These are phyloP conservation scores for Chiridota heheva DNA, from an alignment of 35 echinoderm and acorn worm genomes.

Conservation along the genomic window DNA sequence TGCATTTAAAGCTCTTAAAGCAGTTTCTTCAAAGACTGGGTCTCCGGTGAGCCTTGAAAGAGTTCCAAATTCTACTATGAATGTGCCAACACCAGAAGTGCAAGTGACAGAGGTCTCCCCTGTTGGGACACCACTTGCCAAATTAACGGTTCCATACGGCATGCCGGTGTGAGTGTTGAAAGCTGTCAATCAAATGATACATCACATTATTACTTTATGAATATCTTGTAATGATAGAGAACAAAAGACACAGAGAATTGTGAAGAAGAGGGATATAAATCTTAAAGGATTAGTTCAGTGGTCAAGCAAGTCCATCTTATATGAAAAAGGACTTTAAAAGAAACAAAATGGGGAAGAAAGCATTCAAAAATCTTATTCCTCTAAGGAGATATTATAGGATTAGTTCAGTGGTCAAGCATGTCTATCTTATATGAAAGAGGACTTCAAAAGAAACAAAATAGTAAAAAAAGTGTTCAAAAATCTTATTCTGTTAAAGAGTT, in stretches of 20 bases:
- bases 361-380: too few relatives aligned
- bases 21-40: conserved; percentile 83
- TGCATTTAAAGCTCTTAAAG: conserved; percentile 69
- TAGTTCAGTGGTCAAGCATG: too few relatives aligned
- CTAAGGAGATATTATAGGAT: too few relatives aligned
- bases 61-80: conserved; percentile 92
- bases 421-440: too few relatives aligned
- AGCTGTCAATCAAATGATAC: conserved; percentile 30
- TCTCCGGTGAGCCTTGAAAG: conserved; percentile 87
- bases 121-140: conserved; percentile 78
- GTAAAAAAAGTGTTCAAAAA: too few relatives aligned
- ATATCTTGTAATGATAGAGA: not conserved
- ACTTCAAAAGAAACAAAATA: too few relatives aligned
- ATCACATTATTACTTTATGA: not conserved
- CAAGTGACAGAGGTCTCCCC: conserved; percentile 85
- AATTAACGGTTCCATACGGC: conserved; percentile 94
- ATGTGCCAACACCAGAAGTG: conserved; percentile 89
- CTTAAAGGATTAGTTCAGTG: too few relatives aligned
- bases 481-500: too few relatives aligned
- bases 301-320: too few relatives aligned
- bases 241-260: not conserved
- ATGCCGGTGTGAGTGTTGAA: conserved; percentile 85
- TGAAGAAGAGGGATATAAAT: too few relatives aligned
- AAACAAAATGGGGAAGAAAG: too few relatives aligned
- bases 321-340: too few relatives aligned